Evolutionary conservation across 2,888 invertebrate species (phyloP).

Genomic region (Scaptomyza reducta): DNA sequence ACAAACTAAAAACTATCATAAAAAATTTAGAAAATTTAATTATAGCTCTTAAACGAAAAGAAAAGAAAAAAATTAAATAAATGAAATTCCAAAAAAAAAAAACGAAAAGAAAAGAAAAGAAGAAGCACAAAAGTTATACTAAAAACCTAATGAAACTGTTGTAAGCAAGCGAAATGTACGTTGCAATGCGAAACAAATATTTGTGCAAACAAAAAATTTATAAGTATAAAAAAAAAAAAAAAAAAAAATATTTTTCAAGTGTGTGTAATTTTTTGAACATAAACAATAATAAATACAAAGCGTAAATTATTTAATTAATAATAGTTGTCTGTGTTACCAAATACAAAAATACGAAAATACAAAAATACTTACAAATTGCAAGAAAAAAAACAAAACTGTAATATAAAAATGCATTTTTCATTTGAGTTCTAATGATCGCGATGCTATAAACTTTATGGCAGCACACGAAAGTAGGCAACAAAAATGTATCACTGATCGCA

Average conservation of each 20-base stretch:
- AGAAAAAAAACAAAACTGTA: conserved; percentile 59
- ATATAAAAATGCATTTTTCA: conserved; percentile 30
- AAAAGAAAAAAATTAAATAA: conserved; percentile 49
- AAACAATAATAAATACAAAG: conserved; percentile 67
- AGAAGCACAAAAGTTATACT: conserved; percentile 30
- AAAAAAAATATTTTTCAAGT: conserved; percentile 74
- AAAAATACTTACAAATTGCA: conserved; percentile 67
- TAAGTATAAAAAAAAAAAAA: conserved; percentile 25
- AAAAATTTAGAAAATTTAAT: conserved; percentile 68
- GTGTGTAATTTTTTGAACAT: conserved; percentile 79
- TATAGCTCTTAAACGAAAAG: conserved; percentile 56
- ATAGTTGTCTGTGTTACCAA: conserved; percentile 78
- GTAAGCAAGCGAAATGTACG: conserved; percentile 28
- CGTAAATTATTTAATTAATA: conserved; percentile 73
- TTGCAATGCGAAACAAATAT: conserved; percentile 48
- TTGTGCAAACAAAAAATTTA: conserved; percentile 39
- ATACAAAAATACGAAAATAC: conserved; percentile 71
- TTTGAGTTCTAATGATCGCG: conserved; percentile 20
- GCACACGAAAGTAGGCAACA: conserved; percentile 47
- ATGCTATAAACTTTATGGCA: conserved; percentile 65
- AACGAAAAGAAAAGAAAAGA: conserved; percentile 20
- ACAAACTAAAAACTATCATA: conserved; percentile 68
- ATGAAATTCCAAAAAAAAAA: conserved; percentile 30
- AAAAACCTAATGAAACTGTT: conserved; percentile 38
- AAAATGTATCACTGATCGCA: conserved; percentile 1